A percentile compares a stretch with the other conserved stretches of the same genome.
Conservation (phyloP, 2,797 vertebrate species). For the Manis pentadactyla region DNA sequence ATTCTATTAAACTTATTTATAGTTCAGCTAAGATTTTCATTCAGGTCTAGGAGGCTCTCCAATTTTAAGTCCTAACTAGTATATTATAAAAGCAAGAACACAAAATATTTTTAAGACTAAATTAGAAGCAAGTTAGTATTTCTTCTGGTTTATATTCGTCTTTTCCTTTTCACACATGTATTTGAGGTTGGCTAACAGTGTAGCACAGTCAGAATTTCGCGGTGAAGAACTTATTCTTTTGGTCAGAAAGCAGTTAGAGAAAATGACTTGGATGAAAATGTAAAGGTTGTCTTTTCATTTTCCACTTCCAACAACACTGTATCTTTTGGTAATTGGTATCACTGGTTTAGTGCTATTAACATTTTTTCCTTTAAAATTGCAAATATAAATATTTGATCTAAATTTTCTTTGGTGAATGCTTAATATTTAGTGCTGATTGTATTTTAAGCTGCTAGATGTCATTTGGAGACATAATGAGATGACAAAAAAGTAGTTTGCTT, state of each 20-base stretch:
- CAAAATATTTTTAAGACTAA: not conserved
- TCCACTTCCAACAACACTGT: not conserved
- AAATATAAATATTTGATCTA: conserved; percentile 56
- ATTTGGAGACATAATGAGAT: conserved; percentile 42
- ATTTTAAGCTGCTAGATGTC: conserved; percentile 45
- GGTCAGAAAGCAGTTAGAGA: not conserved
- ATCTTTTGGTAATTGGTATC: not conserved
- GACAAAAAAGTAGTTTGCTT: conserved; percentile 23
- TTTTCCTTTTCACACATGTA: not conserved
- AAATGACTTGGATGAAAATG: not conserved
- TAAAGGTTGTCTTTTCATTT: not conserved
- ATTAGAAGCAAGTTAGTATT: not conserved
- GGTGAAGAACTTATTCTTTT: not conserved
- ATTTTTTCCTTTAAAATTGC: not conserved
- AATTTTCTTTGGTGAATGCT: conserved; percentile 24
- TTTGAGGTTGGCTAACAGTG: not conserved
- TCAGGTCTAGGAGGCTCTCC: not conserved
- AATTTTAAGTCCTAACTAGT: not conserved
- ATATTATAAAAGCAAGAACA: not conserved
- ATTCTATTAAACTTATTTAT: not conserved
- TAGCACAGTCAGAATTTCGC: not conserved
- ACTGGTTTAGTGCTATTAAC: not conserved
- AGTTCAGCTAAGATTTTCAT: not conserved
- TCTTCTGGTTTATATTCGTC: not conserved
- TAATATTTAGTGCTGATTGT: conserved; percentile 26